Evolutionary conservation across 2,888 invertebrate species (phyloP).

Genomic region (Eupeodes latifasciatus): DNA sequence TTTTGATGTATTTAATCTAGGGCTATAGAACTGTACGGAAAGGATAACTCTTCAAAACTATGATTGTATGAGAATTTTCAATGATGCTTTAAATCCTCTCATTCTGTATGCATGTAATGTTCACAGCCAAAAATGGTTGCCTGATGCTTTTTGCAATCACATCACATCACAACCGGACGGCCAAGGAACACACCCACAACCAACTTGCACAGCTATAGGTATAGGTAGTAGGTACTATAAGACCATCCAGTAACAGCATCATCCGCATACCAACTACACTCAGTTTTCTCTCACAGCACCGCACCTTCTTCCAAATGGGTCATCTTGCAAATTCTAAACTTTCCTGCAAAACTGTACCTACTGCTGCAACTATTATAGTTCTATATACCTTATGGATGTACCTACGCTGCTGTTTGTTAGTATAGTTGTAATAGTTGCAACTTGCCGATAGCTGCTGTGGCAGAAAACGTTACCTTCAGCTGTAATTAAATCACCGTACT

Average conservation of each 20-base stretch:
- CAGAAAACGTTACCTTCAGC: constrained; percentile 71
- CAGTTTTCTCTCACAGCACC: neutral
- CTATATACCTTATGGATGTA: neutral
- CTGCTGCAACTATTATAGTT: neutral
- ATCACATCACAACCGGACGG: constrained; percentile 25
- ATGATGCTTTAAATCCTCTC: constrained; percentile 12
- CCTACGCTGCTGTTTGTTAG: constrained; percentile 10
- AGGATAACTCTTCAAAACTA: neutral
- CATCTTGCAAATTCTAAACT: constrained; percentile 62
- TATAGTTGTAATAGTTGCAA: constrained; percentile 52
- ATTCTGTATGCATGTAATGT: constrained; percentile 19
- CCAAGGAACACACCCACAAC: neutral
- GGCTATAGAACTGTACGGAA: constrained; percentile 1
- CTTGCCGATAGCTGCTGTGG: constrained; percentile 68
- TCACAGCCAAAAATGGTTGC: constrained; percentile 19
- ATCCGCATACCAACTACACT: neutral
- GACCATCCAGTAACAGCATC: neutral
- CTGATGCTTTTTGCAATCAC: constrained; percentile 39
- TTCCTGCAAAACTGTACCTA: constrained; percentile 52
- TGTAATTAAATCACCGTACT: constrained; percentile 74
- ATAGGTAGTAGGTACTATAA: too few species aligned
- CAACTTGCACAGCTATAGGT: neutral
- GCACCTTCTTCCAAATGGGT: constrained; percentile 47
- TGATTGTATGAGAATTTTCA: neutral
- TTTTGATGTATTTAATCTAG: constrained; percentile 17